phyloP scores from a whole-genome alignment of 2,113 vertebrate species.

The Saccopteryx leptura region DNA sequence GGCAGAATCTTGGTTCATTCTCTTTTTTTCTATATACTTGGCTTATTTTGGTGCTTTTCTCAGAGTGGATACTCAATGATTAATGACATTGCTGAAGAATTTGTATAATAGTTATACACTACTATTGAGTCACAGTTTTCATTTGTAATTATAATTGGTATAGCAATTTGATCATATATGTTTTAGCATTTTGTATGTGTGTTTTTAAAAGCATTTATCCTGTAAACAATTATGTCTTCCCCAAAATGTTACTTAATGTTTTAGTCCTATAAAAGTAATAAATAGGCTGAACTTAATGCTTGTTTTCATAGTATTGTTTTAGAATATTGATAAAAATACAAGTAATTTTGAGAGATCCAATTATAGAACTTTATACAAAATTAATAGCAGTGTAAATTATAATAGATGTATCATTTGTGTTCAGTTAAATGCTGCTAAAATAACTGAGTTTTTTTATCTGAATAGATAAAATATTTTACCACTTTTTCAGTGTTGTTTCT shows the following conservation, averaged over 20 bases:
- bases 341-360: background rate
- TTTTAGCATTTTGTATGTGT: background rate
- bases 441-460: constrained; percentile 31
- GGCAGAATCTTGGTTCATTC: constrained; percentile 4
- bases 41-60: constrained; percentile 48
- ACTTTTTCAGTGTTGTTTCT: background rate
- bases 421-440: constrained; percentile 27
- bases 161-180: background rate
- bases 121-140: background rate
- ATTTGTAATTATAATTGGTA: constrained; percentile 9
- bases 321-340: background rate
- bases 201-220: background rate
- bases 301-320: background rate
- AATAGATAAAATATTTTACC: constrained; percentile 26
- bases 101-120: constrained; percentile 47
- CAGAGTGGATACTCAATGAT: constrained; percentile 7
- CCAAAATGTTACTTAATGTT: constrained; percentile 26
- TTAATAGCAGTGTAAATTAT: constrained; percentile 25
- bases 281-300: background rate
- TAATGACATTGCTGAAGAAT: constrained; percentile 29
- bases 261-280: background rate
- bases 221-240: background rate
- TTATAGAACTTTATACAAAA: constrained; percentile 35
- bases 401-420: constrained; percentile 12
- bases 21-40: background rate